Conservation (phyloP, 2,797 vertebrate species). For the Astyanax mexicanus region DNA sequence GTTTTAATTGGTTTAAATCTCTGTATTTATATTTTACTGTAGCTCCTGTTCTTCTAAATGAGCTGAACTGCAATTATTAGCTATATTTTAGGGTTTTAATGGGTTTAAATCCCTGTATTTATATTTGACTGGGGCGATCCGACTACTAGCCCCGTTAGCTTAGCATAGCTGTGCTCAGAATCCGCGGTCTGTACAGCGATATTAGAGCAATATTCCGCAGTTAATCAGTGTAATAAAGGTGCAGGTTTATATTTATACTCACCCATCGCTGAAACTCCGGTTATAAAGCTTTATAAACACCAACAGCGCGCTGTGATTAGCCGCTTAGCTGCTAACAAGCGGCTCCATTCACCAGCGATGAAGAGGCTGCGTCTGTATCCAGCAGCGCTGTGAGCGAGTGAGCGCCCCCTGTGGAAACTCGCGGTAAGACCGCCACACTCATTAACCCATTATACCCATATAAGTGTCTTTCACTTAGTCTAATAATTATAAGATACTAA, state of each 20-base stretch:
- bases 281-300: neutral
- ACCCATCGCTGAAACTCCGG: conserved; percentile 20
- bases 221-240: neutral
- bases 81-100: no score
- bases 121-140: no score
- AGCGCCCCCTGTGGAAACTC: neutral
- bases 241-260: neutral
- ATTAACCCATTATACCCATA: no score
- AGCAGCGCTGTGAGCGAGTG: neutral
- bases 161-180: neutral
- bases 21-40: no score
- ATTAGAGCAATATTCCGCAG: neutral
- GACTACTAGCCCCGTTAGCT: no score
- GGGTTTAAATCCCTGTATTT: no score
- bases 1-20: no score
- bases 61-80: no score
- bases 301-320: neutral
- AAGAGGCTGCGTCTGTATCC: neutral
- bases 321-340: neutral
- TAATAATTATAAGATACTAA: no score
- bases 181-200: neutral
- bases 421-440: neutral
- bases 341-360: neutral
- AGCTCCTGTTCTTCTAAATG: no score
- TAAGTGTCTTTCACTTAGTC: no score